Percentiles rank a stretch among this genome's conserved stretches.
These are phyloP conservation scores for Microtus richardsoni DNA, from an alignment of 2,113 vertebrate genomes.

Conservation along the genomic window DNA sequence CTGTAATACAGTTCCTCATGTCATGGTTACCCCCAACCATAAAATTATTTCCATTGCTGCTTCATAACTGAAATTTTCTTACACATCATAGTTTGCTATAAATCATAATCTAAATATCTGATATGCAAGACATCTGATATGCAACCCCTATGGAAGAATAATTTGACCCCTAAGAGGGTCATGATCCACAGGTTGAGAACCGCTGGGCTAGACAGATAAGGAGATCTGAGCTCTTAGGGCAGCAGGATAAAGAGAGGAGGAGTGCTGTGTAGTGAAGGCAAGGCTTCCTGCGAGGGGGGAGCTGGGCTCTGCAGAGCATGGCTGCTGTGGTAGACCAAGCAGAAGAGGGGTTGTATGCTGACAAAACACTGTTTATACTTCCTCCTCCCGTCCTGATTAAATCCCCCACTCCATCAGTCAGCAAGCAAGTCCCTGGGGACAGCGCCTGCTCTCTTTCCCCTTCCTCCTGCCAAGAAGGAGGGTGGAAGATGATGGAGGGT, in stretches of 20 bases:
- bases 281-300: neutral
- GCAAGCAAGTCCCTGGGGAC: neutral
- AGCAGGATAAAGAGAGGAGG: neutral
- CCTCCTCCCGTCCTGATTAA: neutral
- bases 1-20: neutral
- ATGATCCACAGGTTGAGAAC: neutral
- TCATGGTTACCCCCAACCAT: neutral
- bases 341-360: neutral
- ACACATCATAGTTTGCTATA: neutral
- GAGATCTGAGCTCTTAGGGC: too few relatives aligned
- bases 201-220: too few relatives aligned
- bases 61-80: neutral
- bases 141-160: neutral
- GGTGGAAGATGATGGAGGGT: fast-evolving
- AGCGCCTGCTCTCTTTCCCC: neutral
- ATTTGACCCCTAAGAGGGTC: neutral
- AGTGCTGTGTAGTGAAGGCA: too few relatives aligned
- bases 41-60: neutral
- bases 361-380: neutral
- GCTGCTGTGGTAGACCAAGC: neutral
- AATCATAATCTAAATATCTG: neutral
- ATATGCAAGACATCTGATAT: neutral
- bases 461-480: neutral
- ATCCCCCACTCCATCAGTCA: neutral
- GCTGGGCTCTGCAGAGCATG: neutral